phyloP scores from a whole-genome alignment of 2,888 invertebrate species.

The Cyaniris semiargus region DNA sequence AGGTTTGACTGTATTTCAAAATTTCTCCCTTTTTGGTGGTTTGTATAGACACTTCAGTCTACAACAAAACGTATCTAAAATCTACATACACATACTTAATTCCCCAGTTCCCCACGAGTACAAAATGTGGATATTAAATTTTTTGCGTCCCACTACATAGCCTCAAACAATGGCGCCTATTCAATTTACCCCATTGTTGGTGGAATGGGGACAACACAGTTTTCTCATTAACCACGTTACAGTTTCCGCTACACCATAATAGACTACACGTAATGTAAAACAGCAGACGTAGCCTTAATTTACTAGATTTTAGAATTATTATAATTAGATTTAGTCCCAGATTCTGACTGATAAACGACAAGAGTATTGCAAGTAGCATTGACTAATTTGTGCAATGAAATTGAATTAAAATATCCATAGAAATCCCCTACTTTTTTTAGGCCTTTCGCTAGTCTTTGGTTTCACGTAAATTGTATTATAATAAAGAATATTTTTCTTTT shows the following conservation, averaged over 20 bases:
- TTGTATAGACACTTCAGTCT: no score
- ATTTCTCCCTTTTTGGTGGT: no score
- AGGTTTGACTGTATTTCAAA: no score
- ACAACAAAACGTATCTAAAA: not conserved
- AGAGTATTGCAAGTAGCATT: no score
- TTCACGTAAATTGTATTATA: no score
- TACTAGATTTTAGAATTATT: not conserved
- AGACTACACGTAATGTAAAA: not conserved
- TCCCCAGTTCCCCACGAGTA: not conserved
- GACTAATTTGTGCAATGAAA: no score
- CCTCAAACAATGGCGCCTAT: constrained; percentile 34
- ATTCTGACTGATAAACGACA: no score
- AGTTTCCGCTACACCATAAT: constrained; percentile 19
- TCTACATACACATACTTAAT: not conserved
- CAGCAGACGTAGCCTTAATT: not conserved
- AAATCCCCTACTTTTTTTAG: no score
- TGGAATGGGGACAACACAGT: constrained; percentile 40
- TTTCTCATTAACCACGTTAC: constrained; percentile 42
- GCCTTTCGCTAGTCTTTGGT: no score
- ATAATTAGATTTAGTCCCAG: no score
- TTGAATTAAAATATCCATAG: no score
- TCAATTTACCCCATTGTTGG: constrained; percentile 39
- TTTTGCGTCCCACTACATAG: not conserved
- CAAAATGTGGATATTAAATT: constrained; percentile 11
- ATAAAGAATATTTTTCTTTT: no score